Conservation (phyloP, 2,797 vertebrate genomes). For the Myripristis jacobus region DNA sequence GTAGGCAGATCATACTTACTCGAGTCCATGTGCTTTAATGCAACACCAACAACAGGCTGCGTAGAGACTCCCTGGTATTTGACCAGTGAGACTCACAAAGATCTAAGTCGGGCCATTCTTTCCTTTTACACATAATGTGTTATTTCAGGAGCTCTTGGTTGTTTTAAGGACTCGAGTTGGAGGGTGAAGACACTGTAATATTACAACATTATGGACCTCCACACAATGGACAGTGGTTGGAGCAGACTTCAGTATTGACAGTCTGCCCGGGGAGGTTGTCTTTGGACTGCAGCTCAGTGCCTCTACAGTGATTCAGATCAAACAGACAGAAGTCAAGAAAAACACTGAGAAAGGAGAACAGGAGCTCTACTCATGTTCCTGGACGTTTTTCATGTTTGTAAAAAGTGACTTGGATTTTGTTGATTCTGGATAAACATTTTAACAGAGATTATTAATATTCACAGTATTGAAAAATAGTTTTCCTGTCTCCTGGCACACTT, state of each 20-base stretch:
- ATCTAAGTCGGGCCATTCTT: not conserved
- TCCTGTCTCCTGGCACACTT: not conserved
- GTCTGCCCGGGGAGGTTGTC: slow-evolving; percentile 58
- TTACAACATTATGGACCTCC: slow-evolving; percentile 27
- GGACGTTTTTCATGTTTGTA: slow-evolving; percentile 14
- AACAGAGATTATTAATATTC: slow-evolving; percentile 9
- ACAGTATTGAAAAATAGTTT: not conserved
- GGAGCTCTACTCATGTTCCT: slow-evolving; percentile 7
- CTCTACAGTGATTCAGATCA: slow-evolving; percentile 8
- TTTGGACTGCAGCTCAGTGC: slow-evolving; percentile 46
- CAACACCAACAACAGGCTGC: no score
- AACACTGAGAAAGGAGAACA: slow-evolving; percentile 39
- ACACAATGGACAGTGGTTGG: slow-evolving; percentile 18
- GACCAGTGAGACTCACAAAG: slow-evolving; percentile 1
- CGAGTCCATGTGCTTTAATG: no score
- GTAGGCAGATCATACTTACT: no score
- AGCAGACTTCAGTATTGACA: slow-evolving; percentile 56
- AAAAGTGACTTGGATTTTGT: slow-evolving; percentile 10
- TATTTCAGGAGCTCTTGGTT: slow-evolving; percentile 33
- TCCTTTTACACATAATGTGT: slow-evolving; percentile 21
- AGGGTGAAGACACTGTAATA: slow-evolving; percentile 34
- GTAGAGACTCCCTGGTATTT: not conserved
- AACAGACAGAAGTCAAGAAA: slow-evolving; percentile 1
- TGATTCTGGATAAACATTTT: slow-evolving; percentile 18
- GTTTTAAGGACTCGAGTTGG: slow-evolving; percentile 11